phyloP scores from a whole-genome alignment of 2,113 vertebrate genomes.

The Tricholaema leucomelas region DNA sequence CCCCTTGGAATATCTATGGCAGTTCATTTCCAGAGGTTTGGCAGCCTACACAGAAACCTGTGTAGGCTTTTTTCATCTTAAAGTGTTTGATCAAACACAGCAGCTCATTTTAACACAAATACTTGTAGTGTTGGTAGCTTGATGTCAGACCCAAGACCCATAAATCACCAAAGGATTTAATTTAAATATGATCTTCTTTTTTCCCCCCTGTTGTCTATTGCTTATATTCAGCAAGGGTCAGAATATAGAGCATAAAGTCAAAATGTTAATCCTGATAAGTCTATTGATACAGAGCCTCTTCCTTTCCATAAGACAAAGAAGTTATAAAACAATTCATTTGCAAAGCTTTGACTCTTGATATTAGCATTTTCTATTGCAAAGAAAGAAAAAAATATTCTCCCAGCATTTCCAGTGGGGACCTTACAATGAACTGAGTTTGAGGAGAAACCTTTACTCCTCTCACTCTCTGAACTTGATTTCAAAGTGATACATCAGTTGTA shows the following conservation, averaged over 20 bases:
- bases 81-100: conserved; percentile 42
- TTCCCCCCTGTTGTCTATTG: neutral
- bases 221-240: neutral
- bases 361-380: neutral
- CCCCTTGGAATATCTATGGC: neutral
- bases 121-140: conserved; percentile 15
- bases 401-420: neutral
- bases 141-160: conserved; percentile 16
- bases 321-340: neutral
- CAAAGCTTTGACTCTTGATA: neutral
- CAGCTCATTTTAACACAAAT: neutral
- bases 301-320: neutral
- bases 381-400: neutral
- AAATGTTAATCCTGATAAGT: neutral
- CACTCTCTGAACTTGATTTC: neutral
- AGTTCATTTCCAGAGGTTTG: conserved; percentile 9
- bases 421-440: neutral
- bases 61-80: conserved; percentile 52
- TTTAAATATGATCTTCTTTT: conserved; percentile 42
- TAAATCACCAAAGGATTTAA: conserved; percentile 52
- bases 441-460: neutral
- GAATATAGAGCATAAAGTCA: neutral
- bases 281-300: fast-evolving
- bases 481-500: neutral
- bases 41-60: neutral